Conservation (phyloP, 1,140 invertebrate genomes). For the Pseudomyrmex dendroicus region DNA sequence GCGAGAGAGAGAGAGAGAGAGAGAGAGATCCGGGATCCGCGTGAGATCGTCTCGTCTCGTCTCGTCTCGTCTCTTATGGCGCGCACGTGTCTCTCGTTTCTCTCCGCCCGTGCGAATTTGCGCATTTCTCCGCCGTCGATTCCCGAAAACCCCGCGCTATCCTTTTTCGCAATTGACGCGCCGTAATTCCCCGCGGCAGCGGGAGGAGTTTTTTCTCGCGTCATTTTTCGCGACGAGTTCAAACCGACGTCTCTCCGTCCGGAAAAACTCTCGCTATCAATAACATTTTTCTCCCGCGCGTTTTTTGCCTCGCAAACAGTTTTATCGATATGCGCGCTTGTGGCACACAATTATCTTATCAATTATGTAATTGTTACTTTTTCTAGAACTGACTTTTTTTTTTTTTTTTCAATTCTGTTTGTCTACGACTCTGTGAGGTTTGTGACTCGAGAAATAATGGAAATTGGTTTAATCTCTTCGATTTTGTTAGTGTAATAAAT, state of each 20-base stretch:
- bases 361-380: not conserved
- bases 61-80: slow-evolving; percentile 33
- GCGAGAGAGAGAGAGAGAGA: not conserved
- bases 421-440: no score
- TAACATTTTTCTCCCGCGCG: not conserved
- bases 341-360: not conserved
- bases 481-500: not conserved
- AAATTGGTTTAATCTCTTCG: no score
- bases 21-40: slow-evolving; percentile 43
- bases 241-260: not conserved
- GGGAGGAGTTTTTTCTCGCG: not conserved
- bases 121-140: not conserved
- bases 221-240: slow-evolving; percentile 1
- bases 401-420: no score
- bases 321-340: not conserved
- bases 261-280: slow-evolving; percentile 11
- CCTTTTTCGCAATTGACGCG: not conserved
- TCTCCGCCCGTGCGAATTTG: not conserved
- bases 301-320: not conserved
- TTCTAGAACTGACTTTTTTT: no score
- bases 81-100: slow-evolving; percentile 46
- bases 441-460: no score
- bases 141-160: not conserved
- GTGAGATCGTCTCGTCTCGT: slow-evolving; percentile 43
- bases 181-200: not conserved